Conservation (phyloP, 2,113 vertebrate genomes). For the Dasypus novemcinctus region DNA sequence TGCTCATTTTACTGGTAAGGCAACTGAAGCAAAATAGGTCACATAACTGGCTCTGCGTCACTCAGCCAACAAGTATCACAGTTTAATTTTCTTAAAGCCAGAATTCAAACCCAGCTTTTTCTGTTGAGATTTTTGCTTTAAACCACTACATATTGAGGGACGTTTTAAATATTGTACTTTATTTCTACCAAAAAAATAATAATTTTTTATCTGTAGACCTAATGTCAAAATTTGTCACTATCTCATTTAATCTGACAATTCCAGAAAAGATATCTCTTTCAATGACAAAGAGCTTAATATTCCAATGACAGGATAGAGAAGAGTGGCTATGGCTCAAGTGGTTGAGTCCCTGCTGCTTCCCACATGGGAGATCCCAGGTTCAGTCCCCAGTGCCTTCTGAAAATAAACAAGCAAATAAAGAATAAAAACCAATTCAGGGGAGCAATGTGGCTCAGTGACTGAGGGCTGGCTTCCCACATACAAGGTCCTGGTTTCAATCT, state of each 20-base stretch:
- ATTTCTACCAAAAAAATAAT: background rate
- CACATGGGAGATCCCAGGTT: too few species aligned
- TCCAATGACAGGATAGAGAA: background rate
- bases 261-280: background rate
- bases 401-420: too few species aligned
- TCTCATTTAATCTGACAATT: background rate
- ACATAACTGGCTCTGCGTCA: background rate
- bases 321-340: too few species aligned
- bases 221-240: background rate
- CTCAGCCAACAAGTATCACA: background rate
- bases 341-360: too few species aligned
- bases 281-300: background rate
- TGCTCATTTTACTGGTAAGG: background rate
- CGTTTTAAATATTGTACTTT: background rate
- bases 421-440: too few species aligned
- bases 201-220: background rate
- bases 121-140: background rate
- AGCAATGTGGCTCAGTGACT: too few species aligned
- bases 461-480: too few species aligned
- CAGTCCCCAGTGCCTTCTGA: too few species aligned
- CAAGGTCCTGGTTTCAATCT: too few species aligned
- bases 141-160: background rate
- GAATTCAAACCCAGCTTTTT: background rate
- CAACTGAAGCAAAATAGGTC: background rate
- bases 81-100: background rate